These are phyloP conservation scores for Stictocephala bisonia DNA, from an alignment of 2,888 invertebrate genomes.

Conservation along the genomic window DNA sequence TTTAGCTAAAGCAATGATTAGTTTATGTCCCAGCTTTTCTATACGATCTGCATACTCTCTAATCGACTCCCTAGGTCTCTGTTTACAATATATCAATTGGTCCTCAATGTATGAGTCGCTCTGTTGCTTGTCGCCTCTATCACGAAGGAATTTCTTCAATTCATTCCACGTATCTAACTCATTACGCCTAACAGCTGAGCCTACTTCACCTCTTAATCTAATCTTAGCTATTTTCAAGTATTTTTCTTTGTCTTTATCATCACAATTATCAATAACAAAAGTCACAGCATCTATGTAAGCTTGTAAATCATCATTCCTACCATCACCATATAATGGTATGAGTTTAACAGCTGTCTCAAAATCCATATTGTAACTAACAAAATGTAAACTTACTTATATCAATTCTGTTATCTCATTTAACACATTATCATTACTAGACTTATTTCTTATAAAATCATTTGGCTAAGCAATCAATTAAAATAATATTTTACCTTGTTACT, in stretches of 20 bases:
- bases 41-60: conserved; percentile 7
- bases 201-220: conserved; percentile 7
- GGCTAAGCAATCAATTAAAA: too few species aligned
- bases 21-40: conserved; percentile 8
- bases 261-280: conserved; percentile 19
- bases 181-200: conserved; percentile 10
- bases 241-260: not conserved
- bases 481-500: too few species aligned
- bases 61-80: not conserved
- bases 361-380: too few species aligned
- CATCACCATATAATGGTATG: not conserved
- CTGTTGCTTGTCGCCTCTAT: conserved; percentile 12
- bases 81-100: conserved; percentile 1
- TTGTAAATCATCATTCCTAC: not conserved
- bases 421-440: too few species aligned
- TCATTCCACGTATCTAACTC: not conserved
- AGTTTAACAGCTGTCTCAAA: conserved; percentile 9
- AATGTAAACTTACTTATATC: too few species aligned
- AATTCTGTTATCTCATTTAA: too few species aligned
- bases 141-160: not conserved
- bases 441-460: too few species aligned
- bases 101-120: conserved; percentile 17
- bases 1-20: not conserved
- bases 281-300: conserved; percentile 11
- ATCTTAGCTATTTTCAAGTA: conserved; percentile 12